Percentiles rank a stretch among this genome's conserved stretches.
phyloP scores from a whole-genome alignment of 2,888 invertebrate species.

The Pecten maximus region DNA sequence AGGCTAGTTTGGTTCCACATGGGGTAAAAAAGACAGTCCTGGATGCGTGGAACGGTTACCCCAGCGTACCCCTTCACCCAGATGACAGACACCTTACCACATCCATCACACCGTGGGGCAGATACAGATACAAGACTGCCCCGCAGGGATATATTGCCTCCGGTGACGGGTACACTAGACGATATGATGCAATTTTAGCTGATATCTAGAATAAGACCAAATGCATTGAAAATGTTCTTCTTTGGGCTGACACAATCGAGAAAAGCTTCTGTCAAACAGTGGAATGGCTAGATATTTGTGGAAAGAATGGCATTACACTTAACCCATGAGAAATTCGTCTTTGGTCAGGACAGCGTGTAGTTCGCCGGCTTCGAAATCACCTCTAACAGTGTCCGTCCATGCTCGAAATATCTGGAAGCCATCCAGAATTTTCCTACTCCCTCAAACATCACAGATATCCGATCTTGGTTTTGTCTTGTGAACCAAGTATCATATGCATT shows the following conservation, averaged over 20 bases:
- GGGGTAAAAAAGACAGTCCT: too few relatives aligned
- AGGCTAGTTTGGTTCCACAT: constrained; percentile 62
- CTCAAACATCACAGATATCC: constrained; percentile 60
- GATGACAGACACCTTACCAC: constrained; percentile 63
- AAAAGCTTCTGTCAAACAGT: constrained; percentile 63
- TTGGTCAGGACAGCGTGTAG: constrained; percentile 56
- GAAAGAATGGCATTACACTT: constrained; percentile 63
- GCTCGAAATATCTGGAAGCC: constrained; percentile 55
- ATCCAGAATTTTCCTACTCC: constrained; percentile 65
- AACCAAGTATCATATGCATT: too few relatives aligned
- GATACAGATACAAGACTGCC: too few relatives aligned
- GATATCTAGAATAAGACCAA: constrained; percentile 64
- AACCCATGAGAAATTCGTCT: constrained; percentile 68
- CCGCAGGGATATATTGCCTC: constrained; percentile 65
- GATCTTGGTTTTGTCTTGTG: constrained; percentile 72
- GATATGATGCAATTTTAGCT: constrained; percentile 67
- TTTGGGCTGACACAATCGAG: constrained; percentile 53
- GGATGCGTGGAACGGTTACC: constrained; percentile 42
- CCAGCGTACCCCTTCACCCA: constrained; percentile 49
- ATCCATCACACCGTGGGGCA: constrained; percentile 63
- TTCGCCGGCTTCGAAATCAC: constrained; percentile 60
- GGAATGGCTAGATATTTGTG: constrained; percentile 64
- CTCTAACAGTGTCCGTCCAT: constrained; percentile 55
- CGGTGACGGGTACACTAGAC: constrained; percentile 64
- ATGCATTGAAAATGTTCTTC: constrained; percentile 64